phyloP scores from a whole-genome alignment of 2,113 vertebrate genomes.

The Noturus placidus region DNA sequence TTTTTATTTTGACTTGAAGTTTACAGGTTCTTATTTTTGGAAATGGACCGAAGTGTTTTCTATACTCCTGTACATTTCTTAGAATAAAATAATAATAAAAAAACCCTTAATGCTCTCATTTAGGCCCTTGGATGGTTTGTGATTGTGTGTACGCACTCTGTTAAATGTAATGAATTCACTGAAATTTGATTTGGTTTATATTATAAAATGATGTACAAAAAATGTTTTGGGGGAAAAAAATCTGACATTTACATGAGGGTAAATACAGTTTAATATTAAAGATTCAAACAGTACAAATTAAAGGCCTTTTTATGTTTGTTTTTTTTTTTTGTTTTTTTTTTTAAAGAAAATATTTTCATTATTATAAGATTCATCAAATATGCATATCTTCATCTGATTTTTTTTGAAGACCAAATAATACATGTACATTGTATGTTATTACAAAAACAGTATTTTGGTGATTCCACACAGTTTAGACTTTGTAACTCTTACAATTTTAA shows the following conservation, averaged over 20 bases:
- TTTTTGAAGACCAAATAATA: too few species aligned
- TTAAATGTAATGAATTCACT: neutral
- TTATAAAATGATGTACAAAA: neutral
- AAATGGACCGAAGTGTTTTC: slow-evolving; percentile 77
- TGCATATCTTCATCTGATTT: too few species aligned
- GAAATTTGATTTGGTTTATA: neutral
- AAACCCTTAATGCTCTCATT: slow-evolving; percentile 43
- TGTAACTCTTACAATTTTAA: neutral
- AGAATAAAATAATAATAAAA: slow-evolving; percentile 65
- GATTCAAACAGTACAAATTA: neutral
- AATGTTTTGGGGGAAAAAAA: neutral
- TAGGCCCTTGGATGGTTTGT: neutral
- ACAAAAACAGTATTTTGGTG: too few species aligned
- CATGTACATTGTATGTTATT: too few species aligned
- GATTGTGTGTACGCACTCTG: neutral
- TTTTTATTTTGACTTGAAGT: slow-evolving; percentile 67
- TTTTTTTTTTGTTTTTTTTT: neutral
- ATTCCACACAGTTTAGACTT: neutral
- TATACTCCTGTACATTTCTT: slow-evolving; percentile 76
- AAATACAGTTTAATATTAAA: neutral
- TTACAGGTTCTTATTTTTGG: slow-evolving; percentile 75
- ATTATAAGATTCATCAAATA: too few species aligned
- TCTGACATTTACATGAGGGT: neutral
- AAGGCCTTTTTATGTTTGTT: neutral
- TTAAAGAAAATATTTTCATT: too few species aligned